phyloP scores from a whole-genome alignment of 2,797 vertebrate species.

The Lacerta viridis region DNA sequence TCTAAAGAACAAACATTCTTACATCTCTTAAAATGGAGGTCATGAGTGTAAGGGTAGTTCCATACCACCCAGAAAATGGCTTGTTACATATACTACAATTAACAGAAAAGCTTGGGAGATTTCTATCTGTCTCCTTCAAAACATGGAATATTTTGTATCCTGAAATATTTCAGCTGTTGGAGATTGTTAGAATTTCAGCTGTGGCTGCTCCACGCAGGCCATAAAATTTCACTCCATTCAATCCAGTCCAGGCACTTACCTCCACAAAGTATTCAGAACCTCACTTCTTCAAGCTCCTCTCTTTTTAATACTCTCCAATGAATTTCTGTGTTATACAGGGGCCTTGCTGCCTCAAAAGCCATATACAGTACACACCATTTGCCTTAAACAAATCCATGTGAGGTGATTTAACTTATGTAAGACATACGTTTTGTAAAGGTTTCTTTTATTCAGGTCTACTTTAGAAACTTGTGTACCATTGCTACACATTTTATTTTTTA shows the following conservation, averaged over 20 bases:
- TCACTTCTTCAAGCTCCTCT: not conserved
- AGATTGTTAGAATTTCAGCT: too few relatives aligned
- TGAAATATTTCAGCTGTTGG: not conserved
- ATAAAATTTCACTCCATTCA: not conserved
- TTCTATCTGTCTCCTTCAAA: not conserved
- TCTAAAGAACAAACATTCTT: not conserved
- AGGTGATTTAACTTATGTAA: not conserved
- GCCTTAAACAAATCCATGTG: not conserved
- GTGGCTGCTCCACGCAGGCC: not conserved
- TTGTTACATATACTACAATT: not conserved
- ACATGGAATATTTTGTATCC: not conserved
- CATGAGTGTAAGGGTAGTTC: not conserved
- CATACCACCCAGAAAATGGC: not conserved
- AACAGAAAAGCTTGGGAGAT: not conserved
- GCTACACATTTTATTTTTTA: slow-evolving; percentile 82
- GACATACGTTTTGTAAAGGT: slow-evolving; percentile 57
- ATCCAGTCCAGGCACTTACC: not conserved
- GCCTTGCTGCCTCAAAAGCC: not conserved
- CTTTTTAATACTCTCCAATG: not conserved
- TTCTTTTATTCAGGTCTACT: slow-evolving; percentile 58
- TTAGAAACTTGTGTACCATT: slow-evolving; percentile 62
- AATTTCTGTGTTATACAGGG: slow-evolving; percentile 5
- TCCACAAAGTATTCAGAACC: not conserved
- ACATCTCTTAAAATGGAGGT: not conserved
- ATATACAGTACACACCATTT: not conserved